Evolutionary conservation across 37 sponge, comb jelly and placozoan species (phyloP).

Genomic region (Theonella swinhoei): DNA sequence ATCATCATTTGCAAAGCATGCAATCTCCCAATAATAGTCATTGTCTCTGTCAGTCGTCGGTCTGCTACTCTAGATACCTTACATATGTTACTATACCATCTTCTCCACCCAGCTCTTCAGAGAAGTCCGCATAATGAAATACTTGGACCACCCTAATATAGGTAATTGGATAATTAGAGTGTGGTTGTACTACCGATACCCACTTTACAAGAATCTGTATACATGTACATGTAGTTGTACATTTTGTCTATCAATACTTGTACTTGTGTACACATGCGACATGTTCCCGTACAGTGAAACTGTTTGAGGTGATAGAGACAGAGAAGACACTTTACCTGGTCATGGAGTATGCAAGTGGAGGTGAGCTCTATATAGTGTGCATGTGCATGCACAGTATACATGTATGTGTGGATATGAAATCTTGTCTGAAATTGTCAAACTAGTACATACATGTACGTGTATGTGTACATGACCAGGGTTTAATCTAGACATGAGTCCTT

Average conservation of each 20-base stretch:
- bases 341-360: conserved; percentile 99
- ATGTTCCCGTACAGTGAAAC: conserved; percentile 67
- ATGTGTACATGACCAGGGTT: too few species aligned
- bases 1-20: too few species aligned
- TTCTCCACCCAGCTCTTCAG: conserved; percentile 72
- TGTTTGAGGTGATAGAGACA: conserved; percentile 98
- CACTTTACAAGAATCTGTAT: too few species aligned
- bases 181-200: neutral
- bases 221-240: too few species aligned
- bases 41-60: too few species aligned
- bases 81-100: too few species aligned
- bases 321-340: conserved; percentile 97
- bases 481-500: too few species aligned
- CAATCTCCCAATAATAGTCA: too few species aligned
- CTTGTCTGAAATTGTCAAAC: too few species aligned
- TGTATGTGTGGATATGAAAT: neutral
- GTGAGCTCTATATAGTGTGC: too few species aligned
- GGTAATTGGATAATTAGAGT: conserved; percentile 34
- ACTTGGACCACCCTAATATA: conserved; percentile 98
- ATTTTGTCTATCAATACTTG: neutral
- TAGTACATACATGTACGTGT: too few species aligned
- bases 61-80: too few species aligned
- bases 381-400: neutral
- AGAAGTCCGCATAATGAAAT: conserved; percentile 98
- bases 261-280: neutral